Evolutionary conservation across 1,140 invertebrate species (phyloP).

Genomic region (Sinonovacula constricta): DNA sequence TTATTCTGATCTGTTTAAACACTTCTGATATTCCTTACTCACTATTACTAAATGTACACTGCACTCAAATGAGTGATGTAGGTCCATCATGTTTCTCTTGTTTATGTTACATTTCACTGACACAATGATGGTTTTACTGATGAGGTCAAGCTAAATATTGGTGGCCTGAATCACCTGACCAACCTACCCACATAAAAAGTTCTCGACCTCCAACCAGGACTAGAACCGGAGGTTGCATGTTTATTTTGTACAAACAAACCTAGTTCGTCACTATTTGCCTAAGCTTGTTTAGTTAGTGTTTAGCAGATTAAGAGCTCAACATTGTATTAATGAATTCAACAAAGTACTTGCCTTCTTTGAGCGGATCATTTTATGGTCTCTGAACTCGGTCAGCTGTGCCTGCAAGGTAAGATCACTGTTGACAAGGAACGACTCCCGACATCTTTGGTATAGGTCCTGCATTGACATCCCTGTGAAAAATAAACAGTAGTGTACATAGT

Average conservation of each 20-base stretch:
- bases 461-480: constrained; percentile 87
- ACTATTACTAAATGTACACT: too few species aligned
- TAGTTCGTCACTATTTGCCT: not conserved
- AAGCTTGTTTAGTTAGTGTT: not conserved
- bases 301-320: not conserved
- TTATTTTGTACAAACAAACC: not conserved
- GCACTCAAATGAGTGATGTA: too few species aligned
- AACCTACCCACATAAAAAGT: not conserved
- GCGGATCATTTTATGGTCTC: constrained; percentile 94
- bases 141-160: too few species aligned
- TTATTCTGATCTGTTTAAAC: too few species aligned
- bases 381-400: constrained; percentile 94
- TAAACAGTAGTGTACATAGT: not conserved
- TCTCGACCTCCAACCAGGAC: not conserved
- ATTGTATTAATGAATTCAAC: not conserved
- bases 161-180: not conserved
- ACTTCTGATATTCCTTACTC: too few species aligned
- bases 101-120: too few species aligned
- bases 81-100: too few species aligned
- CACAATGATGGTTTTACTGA: too few species aligned
- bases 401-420: constrained; percentile 92
- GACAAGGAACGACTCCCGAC: constrained; percentile 91
- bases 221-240: not conserved
- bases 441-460: constrained; percentile 89
- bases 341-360: constrained; percentile 81